Conservation (phyloP, 2,113 vertebrate genomes). For the Triplophysa dalaica region DNA sequence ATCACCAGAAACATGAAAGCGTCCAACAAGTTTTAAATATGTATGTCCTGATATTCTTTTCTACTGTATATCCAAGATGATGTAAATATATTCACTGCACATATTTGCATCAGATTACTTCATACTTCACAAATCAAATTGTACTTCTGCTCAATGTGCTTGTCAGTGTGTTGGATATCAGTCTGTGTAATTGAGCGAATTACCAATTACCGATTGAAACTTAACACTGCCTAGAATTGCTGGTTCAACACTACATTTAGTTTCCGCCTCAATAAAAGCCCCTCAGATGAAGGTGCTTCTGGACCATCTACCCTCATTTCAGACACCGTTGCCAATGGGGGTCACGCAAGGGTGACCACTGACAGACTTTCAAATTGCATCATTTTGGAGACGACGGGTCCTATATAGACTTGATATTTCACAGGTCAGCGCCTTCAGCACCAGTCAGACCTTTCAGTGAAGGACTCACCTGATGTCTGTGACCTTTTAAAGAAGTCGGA, state of each 20-base stretch:
- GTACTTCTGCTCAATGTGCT: background rate
- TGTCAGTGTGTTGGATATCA: background rate
- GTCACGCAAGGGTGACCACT: constrained; percentile 65
- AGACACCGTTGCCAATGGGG: constrained; percentile 48
- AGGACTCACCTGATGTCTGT: constrained; percentile 71
- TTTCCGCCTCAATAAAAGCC: background rate
- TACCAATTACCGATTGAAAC: background rate
- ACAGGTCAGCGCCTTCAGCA: constrained; percentile 75
- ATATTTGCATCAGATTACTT: background rate
- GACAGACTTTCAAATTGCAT: constrained; percentile 77
- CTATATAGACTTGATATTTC: constrained; percentile 69
- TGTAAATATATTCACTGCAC: background rate
- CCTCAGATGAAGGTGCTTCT: background rate
- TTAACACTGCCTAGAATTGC: background rate
- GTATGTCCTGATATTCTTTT: background rate
- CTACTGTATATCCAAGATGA: background rate
- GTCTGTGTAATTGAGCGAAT: background rate
- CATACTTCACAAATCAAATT: background rate
- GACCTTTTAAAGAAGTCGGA: constrained; percentile 71
- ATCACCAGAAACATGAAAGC: background rate
- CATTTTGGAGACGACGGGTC: constrained; percentile 70
- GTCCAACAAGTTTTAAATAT: background rate
- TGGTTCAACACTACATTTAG: background rate
- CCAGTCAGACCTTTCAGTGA: constrained; percentile 59
- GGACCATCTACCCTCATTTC: constrained; percentile 33